Evolutionary conservation across 2,888 invertebrate genomes (phyloP), one percentile per base, ranked within the genome.

Genomic region (Rhamphomyia laevipes): DNA sequence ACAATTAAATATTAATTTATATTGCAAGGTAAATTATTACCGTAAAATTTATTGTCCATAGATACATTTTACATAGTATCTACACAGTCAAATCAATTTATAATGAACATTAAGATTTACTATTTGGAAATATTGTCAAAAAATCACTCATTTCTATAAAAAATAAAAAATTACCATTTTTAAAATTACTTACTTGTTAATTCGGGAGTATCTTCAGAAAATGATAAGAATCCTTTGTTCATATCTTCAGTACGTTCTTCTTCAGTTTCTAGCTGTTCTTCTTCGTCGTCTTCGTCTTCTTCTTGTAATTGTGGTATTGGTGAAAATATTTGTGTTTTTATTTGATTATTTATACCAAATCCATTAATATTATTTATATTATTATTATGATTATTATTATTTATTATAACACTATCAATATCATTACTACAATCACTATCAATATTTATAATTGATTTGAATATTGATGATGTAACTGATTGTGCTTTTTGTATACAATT

Each of bases 201-300:
- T 63, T 86, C 86, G 57, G 81, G 77, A 70, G 85, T 83, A 73
- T 88, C 85, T 66, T 87, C 88, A 62, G 85, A 80, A 73, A 88
- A 91, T 72, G 84, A 84, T 66, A 91, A 79, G 77, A 85, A 93
- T 71, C 87, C 89, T 73, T 86, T 87, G 76, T 86, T 91, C 92
- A 94, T 93, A 73, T 92, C 92, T 78, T 89, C 81, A 59, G 88
- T 84, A 70, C 84, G 78, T 56, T 82, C 83, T 68, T 27, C 23
- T 27, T 27, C 23, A 6, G 4, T 7, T 27, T 27, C 2, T 27
- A 6, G 6, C 7, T 27, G 6, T 27, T 27, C 23, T 27, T 27
- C 23, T 27, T 27, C 23, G 4, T 27, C 23, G 2, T 27, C 23
- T 27, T 27, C 23, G 4, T 27, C 7, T 6, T 7, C 2, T 27